Evolutionary conservation across 2,113 vertebrate genomes (phyloP).

Genomic region (Thunnus maccoyii): DNA sequence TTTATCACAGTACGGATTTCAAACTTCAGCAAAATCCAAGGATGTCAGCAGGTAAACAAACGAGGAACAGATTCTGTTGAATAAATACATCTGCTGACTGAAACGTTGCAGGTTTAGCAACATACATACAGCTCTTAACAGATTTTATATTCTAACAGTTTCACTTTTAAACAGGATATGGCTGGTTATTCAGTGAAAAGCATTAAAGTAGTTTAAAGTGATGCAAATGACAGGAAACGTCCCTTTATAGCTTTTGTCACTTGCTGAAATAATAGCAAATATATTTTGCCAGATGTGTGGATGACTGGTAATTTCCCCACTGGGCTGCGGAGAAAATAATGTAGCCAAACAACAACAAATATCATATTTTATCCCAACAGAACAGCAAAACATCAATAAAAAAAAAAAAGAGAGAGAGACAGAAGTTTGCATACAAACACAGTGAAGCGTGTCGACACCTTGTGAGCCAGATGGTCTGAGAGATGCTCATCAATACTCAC

Average conservation of each 20-base stretch:
- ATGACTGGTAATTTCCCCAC: not conserved
- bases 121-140: no score
- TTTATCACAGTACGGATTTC: constrained; percentile 2
- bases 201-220: no score
- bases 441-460: not conserved
- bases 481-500: constrained; percentile 6
- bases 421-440: no score
- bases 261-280: not conserved
- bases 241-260: not conserved
- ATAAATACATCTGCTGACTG: not conserved
- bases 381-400: not conserved
- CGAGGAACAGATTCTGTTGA: not conserved
- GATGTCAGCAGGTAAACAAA: not conserved
- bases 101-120: no score
- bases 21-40: not conserved
- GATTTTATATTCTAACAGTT: no score
- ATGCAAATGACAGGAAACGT: not conserved
- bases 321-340: constrained; percentile 11
- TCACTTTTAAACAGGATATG: no score
- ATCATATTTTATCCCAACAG: not conserved
- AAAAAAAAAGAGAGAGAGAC: not conserved
- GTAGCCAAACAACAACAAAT: not conserved
- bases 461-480: not conserved
- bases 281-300: not conserved
- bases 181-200: no score